Evolutionary conservation across 2,113 vertebrate species (phyloP).

Genomic region (Lutjanus erythropterus): DNA sequence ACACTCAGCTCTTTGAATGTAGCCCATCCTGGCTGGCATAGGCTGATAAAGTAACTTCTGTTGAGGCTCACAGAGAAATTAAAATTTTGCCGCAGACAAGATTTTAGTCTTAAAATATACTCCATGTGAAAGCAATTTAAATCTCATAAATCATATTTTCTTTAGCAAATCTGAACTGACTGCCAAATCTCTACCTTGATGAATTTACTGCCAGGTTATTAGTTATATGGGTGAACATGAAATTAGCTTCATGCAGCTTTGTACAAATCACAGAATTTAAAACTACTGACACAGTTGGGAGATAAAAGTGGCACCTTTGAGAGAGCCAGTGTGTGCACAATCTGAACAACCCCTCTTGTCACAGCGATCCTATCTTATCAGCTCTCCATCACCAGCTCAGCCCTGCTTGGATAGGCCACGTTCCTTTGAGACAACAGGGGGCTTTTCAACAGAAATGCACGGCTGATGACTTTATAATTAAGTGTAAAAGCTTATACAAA

Average conservation of each 20-base stretch:
- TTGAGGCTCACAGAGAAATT: neutral
- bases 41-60: slow-evolving; percentile 1
- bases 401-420: slow-evolving; percentile 3
- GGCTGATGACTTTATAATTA: slow-evolving; percentile 47
- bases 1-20: neutral
- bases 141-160: slow-evolving; percentile 32
- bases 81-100: neutral
- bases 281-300: slow-evolving; percentile 25
- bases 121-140: slow-evolving; percentile 36
- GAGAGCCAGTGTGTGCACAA: slow-evolving; percentile 42
- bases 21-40: neutral
- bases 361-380: slow-evolving; percentile 50
- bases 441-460: slow-evolving; percentile 34
- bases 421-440: slow-evolving; percentile 38
- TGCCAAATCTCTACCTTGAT: slow-evolving; percentile 29
- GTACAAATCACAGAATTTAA: slow-evolving; percentile 35
- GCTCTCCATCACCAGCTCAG: slow-evolving; percentile 34
- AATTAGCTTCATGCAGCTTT: slow-evolving; percentile 39
- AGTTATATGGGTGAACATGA: slow-evolving; percentile 21
- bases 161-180: slow-evolving; percentile 43
- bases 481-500: slow-evolving; percentile 28
- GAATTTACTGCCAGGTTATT: slow-evolving; percentile 48
- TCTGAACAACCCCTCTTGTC: slow-evolving; percentile 46
- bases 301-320: slow-evolving; percentile 36
- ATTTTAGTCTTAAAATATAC: slow-evolving; percentile 19